Conservation (phyloP, 2,888 invertebrate genomes). For the Xestia c-nigrum region DNA sequence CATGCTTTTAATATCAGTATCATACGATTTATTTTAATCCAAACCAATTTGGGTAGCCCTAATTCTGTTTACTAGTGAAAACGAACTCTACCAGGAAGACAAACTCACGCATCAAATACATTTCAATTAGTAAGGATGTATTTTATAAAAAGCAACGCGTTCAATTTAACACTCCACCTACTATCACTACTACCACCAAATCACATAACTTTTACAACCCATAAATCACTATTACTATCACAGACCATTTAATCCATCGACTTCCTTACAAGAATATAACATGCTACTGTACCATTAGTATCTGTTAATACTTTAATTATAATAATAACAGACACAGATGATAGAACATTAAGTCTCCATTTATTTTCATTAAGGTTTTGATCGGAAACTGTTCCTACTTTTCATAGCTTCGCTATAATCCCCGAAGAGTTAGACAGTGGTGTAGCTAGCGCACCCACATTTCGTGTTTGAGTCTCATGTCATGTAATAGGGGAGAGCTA, state of each 20-base stretch:
- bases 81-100: background rate
- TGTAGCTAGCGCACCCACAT: background rate
- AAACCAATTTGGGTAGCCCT: background rate
- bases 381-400: slow-evolving; percentile 54
- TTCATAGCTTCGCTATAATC: background rate
- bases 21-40: no score
- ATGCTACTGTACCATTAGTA: slow-evolving; percentile 17
- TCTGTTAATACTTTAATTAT: slow-evolving; percentile 11
- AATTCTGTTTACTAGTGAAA: background rate
- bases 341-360: slow-evolving; percentile 5
- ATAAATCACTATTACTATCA: slow-evolving; percentile 6
- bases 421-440: background rate
- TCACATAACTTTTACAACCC: background rate
- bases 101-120: background rate
- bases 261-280: slow-evolving; percentile 34
- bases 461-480: background rate
- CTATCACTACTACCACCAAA: background rate
- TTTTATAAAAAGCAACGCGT: background rate
- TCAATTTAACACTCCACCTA: slow-evolving; percentile 20
- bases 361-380: slow-evolving; percentile 27
- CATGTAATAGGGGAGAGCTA: no score
- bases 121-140: slow-evolving; percentile 18
- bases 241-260: background rate
- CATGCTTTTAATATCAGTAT: no score
- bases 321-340: slow-evolving; percentile 20